These are phyloP conservation scores for Acromyrmex charruanus DNA, from an alignment of 1,140 invertebrate genomes.

Conservation along the genomic window DNA sequence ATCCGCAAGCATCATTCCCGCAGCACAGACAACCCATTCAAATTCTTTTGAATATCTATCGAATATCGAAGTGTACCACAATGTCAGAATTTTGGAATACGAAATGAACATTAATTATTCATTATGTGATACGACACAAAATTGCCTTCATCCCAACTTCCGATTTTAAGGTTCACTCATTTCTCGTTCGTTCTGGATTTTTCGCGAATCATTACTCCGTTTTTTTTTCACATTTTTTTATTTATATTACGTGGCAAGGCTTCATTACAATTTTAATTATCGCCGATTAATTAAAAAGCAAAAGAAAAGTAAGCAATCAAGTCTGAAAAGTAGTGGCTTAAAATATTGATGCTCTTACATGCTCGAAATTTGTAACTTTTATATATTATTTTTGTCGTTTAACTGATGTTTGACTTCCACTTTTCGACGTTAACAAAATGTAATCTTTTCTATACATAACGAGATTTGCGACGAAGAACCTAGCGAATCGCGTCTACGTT, in stretches of 20 bases:
- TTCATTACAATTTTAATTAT: background rate
- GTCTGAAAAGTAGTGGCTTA: background rate
- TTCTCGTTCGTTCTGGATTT: background rate
- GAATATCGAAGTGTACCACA: slow-evolving; percentile 39
- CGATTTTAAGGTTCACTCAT: background rate
- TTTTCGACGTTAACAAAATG: background rate
- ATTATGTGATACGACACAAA: background rate
- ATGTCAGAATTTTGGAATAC: slow-evolving; percentile 27
- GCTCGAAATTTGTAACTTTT: background rate
- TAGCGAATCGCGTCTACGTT: slow-evolving; percentile 10
- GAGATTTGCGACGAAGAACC: slow-evolving; percentile 1
- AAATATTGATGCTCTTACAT: background rate
- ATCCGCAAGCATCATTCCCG: slow-evolving; percentile 32
- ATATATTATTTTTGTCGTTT: slow-evolving; percentile 7
- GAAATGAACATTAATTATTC: slow-evolving; percentile 38
- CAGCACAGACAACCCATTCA: background rate
- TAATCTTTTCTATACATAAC: background rate
- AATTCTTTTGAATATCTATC: slow-evolving; percentile 35
- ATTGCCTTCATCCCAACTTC: background rate
- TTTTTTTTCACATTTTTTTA: background rate
- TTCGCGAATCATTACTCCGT: background rate
- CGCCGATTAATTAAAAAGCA: background rate
- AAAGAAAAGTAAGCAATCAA: background rate
- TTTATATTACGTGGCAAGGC: background rate
- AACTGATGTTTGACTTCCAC: background rate